Percentiles rank a stretch among this genome's conserved stretches.
Conservation (phyloP, 2,888 invertebrate species). For the Panorpa germanica region DNA sequence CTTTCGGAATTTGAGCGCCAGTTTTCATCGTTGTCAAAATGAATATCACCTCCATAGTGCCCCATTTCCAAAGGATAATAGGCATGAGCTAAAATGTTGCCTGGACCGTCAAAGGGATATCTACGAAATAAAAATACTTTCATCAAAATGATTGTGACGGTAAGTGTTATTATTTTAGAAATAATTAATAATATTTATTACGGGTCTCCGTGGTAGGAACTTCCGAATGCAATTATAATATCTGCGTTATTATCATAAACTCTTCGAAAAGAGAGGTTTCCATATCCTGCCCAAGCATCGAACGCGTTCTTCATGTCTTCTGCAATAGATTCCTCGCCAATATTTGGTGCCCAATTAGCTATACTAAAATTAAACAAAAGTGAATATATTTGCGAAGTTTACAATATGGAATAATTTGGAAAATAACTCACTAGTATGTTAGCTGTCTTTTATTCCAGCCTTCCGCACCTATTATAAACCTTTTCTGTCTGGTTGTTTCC, state of each 20-base stretch:
- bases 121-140: conserved; percentile 20
- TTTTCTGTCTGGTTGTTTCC: conserved; percentile 23
- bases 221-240: conserved; percentile 53
- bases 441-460: conserved; percentile 50
- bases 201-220: conserved; percentile 50
- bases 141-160: too few relatives aligned
- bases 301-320: conserved; percentile 39
- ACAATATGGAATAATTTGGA: neutral
- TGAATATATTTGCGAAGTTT: neutral
- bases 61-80: conserved; percentile 46
- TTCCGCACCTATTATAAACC: conserved; percentile 37
- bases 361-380: conserved; percentile 27
- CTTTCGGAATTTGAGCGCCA: too few relatives aligned
- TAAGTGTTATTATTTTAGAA: too few relatives aligned
- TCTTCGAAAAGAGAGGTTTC: conserved; percentile 34
- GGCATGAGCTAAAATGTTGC: conserved; percentile 55
- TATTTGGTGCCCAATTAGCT: conserved; percentile 43
- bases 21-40: conserved; percentile 62
- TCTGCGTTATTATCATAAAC: conserved; percentile 38
- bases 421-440: conserved; percentile 40
- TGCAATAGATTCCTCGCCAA: conserved; percentile 33
- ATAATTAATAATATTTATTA: conserved; percentile 5
- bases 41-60: conserved; percentile 44
- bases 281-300: conserved; percentile 47
- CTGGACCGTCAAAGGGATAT: conserved; percentile 61